A percentile compares a stretch with the other conserved stretches of the same genome.
Evolutionary conservation across 2,888 invertebrate species (phyloP).

Genomic region (Microplitis manilae): DNA sequence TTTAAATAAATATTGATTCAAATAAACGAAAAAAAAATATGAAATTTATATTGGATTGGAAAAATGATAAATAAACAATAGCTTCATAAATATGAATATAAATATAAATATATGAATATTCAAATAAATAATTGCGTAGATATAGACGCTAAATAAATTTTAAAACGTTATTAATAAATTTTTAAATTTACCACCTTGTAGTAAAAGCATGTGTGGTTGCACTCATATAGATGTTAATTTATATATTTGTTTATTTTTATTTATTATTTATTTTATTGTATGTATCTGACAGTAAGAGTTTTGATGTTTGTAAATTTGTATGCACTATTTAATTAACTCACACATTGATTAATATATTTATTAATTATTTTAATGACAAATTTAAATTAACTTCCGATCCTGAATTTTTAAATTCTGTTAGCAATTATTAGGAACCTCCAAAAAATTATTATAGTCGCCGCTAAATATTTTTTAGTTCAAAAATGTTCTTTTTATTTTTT

Average conservation of each 20-base stretch:
- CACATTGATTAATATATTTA: constrained; percentile 43
- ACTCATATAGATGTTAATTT: constrained; percentile 58
- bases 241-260: constrained; percentile 52
- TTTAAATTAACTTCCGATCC: not conserved
- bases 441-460: too few relatives aligned
- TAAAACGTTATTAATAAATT: constrained; percentile 55
- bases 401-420: not conserved
- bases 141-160: constrained; percentile 46
- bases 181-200: constrained; percentile 58
- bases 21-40: not conserved
- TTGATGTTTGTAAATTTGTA: constrained; percentile 70
- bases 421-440: not conserved
- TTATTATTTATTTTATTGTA: constrained; percentile 34
- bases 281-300: constrained; percentile 72
- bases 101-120: constrained; percentile 1
- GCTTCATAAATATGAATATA: not conserved
- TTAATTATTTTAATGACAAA: constrained; percentile 30
- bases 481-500: too few relatives aligned
- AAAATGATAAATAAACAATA: constrained; percentile 12
- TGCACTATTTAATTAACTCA: constrained; percentile 61
- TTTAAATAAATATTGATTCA: not conserved
- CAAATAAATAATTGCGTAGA: constrained; percentile 53
- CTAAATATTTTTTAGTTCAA: too few relatives aligned
- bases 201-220: constrained; percentile 67
- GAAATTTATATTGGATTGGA: not conserved